A percentile compares a stretch with the other conserved stretches of the same genome.
phyloP scores from a whole-genome alignment of 2,797 vertebrate species.

The Taenioides sp. region DNA sequence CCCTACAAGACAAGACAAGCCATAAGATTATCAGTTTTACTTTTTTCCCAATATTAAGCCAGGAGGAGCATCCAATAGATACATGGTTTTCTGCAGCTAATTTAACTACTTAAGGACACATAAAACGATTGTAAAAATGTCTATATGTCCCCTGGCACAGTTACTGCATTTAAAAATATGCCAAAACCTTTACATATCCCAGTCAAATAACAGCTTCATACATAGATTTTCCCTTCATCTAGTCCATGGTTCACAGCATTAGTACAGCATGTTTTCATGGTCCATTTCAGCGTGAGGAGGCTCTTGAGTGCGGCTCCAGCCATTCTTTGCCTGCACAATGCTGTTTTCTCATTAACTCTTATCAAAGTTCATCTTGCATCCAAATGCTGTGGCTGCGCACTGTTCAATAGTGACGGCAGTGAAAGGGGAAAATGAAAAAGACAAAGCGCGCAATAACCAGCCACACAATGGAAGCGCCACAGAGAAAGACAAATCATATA shows the following conservation, averaged over 20 bases:
- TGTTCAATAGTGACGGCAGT: slow-evolving; percentile 56
- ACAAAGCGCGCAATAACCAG: slow-evolving; percentile 43
- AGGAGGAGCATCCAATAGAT: too few relatives aligned
- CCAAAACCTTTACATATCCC: neutral
- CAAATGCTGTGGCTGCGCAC: slow-evolving; percentile 72
- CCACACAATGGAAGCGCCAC: neutral
- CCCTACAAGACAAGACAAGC: too few relatives aligned
- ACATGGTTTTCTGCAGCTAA: too few relatives aligned
- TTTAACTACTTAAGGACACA: too few relatives aligned
- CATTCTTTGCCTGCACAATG: slow-evolving; percentile 76
- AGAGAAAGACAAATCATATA: slow-evolving; percentile 22
- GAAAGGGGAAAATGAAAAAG: slow-evolving; percentile 66
- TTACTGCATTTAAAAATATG: neutral
- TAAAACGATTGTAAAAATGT: neutral
- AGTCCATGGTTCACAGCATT: slow-evolving; percentile 43
- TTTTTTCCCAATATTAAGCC: too few relatives aligned
- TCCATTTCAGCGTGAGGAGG: slow-evolving; percentile 73
- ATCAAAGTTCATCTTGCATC: slow-evolving; percentile 85
- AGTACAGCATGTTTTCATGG: slow-evolving; percentile 53
- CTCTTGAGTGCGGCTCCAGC: slow-evolving; percentile 68
- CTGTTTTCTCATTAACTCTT: slow-evolving; percentile 83
- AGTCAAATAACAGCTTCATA: slow-evolving; percentile 2
- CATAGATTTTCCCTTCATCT: slow-evolving; percentile 25
- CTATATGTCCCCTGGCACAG: neutral
- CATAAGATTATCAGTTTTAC: too few relatives aligned